Percentiles rank a stretch among this genome's conserved stretches.
Conservation (phyloP, 2,797 vertebrate species). For the Hemibagrus guttatus region DNA sequence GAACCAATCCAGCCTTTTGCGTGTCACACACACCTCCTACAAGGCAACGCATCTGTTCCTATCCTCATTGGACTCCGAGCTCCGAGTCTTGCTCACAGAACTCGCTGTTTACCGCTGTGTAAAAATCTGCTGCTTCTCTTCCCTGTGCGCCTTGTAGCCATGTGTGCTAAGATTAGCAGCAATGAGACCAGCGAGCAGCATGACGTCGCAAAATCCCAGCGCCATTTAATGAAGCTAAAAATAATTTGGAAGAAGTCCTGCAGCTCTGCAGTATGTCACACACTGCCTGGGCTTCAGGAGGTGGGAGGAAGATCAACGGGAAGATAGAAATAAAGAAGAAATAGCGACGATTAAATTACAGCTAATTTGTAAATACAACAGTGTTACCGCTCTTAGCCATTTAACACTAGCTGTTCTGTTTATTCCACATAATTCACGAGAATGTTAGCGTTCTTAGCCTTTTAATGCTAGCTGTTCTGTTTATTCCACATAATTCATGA, state of each 20-base stretch:
- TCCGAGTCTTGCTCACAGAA: not conserved
- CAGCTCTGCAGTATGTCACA: not conserved
- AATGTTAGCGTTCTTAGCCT: not conserved
- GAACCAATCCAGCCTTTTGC: constrained; percentile 60
- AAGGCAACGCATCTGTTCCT: constrained; percentile 52
- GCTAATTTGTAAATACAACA: no score
- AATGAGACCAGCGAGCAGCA: constrained; percentile 32
- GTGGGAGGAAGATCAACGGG: no score
- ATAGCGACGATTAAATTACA: no score
- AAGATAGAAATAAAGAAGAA: no score
- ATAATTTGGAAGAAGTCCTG: not conserved
- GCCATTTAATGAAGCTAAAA: constrained; percentile 24
- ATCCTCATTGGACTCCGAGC: constrained; percentile 10
- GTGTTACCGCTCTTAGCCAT: not conserved
- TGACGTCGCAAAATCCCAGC: constrained; percentile 35
- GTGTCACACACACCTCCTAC: constrained; percentile 57
- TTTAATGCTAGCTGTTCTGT: not conserved
- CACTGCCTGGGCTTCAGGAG: not conserved
- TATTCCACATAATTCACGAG: not conserved
- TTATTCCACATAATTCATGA: no score
- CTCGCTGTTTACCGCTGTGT: not conserved
- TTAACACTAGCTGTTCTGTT: not conserved
- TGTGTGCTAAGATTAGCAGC: constrained; percentile 17
- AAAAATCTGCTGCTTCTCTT: constrained; percentile 31
- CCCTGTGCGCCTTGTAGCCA: not conserved